These are phyloP conservation scores for Chamaea fasciata DNA, from an alignment of 2,113 vertebrate genomes.

Conservation along the genomic window DNA sequence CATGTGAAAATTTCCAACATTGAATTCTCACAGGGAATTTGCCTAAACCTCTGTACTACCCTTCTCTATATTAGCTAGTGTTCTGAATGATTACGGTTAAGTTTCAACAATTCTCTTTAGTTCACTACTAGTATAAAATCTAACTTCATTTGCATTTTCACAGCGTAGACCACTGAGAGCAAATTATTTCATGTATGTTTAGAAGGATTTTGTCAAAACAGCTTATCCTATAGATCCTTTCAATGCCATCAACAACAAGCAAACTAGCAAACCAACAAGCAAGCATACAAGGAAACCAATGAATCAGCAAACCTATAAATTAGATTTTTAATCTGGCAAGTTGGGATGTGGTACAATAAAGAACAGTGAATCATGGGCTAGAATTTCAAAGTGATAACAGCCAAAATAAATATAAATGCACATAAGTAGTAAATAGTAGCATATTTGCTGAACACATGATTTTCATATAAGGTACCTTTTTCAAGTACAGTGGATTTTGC, in stretches of 20 bases:
- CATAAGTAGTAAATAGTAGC: not conserved
- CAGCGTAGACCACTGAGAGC: not conserved
- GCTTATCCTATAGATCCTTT: not conserved
- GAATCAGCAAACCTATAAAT: not conserved
- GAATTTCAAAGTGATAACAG: not conserved
- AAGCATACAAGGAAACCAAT: not conserved
- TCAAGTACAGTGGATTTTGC: not conserved
- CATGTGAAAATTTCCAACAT: not conserved
- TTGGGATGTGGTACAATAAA: not conserved
- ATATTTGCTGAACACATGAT: not conserved
- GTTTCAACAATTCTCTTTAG: not conserved
- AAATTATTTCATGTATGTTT: not conserved
- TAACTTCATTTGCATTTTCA: not conserved
- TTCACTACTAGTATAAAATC: not conserved
- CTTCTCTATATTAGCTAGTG: not conserved
- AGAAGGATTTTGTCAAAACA: not conserved
- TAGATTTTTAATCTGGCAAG: not conserved
- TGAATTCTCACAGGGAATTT: not conserved
- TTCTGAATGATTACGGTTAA: constrained; percentile 32
- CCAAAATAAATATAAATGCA: not conserved
- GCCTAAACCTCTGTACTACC: not conserved
- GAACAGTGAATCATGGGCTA: not conserved
- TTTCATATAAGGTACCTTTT: not conserved
- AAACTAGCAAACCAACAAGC: not conserved
- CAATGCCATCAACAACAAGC: not conserved